phyloP scores from a whole-genome alignment of 2,113 vertebrate species.

The Cyanocitta stelleri region DNA sequence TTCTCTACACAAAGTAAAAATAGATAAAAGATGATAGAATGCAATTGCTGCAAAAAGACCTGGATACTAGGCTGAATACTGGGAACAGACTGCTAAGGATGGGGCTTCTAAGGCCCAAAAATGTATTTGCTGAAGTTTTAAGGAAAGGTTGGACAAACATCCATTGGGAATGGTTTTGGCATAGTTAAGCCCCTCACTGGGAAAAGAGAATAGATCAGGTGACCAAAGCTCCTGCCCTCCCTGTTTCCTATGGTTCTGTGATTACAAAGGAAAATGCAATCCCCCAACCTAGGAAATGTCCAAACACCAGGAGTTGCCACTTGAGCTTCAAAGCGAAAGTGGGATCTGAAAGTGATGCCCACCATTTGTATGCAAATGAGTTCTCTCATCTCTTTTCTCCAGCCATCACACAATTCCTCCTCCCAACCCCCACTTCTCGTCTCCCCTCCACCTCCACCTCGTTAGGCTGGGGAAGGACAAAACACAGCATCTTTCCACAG shows the following conservation, averaged over 20 bases:
- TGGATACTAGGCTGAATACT: not conserved
- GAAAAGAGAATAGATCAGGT: not conserved
- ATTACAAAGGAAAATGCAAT: not conserved
- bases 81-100: not conserved
- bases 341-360: not conserved
- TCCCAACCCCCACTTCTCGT: not conserved
- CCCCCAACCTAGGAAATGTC: not conserved
- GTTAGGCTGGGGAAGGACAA: not conserved
- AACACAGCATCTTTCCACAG: not conserved
- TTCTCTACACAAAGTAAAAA: not conserved
- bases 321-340: not conserved
- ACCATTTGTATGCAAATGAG: slow-evolving; percentile 19
- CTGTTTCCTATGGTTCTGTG: not conserved
- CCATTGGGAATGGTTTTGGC: not conserved
- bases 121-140: not conserved
- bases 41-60: not conserved
- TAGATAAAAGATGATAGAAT: not conserved
- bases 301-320: not conserved
- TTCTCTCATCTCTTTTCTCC: not conserved
- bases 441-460: not conserved
- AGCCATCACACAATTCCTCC: not conserved
- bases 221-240: not conserved
- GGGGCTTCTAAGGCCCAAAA: not conserved
- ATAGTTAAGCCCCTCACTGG: not conserved
- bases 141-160: not conserved